Evolutionary conservation across 2,888 invertebrate species (phyloP).

Genomic region (Cryptus armator): DNA sequence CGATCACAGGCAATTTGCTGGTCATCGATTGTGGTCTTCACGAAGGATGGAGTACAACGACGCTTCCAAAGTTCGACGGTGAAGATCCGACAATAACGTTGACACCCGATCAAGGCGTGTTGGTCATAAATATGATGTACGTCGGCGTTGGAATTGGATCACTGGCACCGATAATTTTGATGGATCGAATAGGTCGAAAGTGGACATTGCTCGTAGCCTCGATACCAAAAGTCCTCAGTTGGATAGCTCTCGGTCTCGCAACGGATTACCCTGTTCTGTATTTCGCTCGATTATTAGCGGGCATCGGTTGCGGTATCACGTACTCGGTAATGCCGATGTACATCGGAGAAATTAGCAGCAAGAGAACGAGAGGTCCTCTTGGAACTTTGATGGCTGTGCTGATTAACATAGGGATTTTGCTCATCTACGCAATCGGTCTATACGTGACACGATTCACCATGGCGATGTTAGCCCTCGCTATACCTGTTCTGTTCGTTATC

Average conservation of each 20-base stretch:
- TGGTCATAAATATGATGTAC: constrained; percentile 81
- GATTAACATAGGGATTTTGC: constrained; percentile 80
- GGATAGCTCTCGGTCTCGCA: constrained; percentile 80
- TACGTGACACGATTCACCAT: constrained; percentile 75
- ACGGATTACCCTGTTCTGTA: constrained; percentile 74
- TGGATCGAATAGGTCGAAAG: constrained; percentile 83
- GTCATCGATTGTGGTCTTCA: constrained; percentile 83
- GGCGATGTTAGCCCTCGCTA: constrained; percentile 77
- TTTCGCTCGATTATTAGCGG: constrained; percentile 79
- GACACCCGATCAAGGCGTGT: constrained; percentile 73
- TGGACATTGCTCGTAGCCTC: constrained; percentile 81
- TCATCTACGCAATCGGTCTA: constrained; percentile 79
- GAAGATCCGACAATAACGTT: constrained; percentile 75
- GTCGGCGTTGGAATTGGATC: constrained; percentile 82
- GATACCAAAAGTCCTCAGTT: constrained; percentile 81
- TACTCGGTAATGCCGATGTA: constrained; percentile 83
- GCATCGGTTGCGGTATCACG: constrained; percentile 82
- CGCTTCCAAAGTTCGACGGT: constrained; percentile 79
- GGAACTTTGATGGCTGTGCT: constrained; percentile 79
- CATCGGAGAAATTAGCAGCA: constrained; percentile 82
- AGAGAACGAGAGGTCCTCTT: constrained; percentile 81
- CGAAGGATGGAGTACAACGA: constrained; percentile 83
- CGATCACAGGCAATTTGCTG: constrained; percentile 80
- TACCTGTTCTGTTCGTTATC: constrained; percentile 78
- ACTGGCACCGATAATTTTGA: constrained; percentile 79